A percentile compares a stretch with the other conserved stretches of the same genome.
phyloP scores from a whole-genome alignment of 1,140 invertebrate species.

The Polypedilum pembai region DNA sequence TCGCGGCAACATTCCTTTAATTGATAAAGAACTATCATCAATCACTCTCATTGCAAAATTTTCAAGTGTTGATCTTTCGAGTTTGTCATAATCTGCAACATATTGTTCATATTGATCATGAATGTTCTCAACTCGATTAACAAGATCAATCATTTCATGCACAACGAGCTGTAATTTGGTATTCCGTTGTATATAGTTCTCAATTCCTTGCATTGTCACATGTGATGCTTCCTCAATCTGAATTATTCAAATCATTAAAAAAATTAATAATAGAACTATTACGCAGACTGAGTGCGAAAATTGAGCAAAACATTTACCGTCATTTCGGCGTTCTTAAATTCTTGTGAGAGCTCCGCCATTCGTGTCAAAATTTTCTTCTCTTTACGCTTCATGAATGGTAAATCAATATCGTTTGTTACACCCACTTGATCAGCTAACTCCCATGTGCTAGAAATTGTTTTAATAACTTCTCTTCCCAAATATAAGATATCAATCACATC shows the following conservation, averaged over 20 bases:
- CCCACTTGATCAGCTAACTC: slow-evolving; percentile 51
- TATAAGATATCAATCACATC: slow-evolving; percentile 54
- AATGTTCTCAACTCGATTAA: slow-evolving; percentile 51
- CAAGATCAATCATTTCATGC: slow-evolving; percentile 50
- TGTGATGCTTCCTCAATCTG: slow-evolving; percentile 29
- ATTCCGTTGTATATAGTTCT: slow-evolving; percentile 40
- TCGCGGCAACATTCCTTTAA: slow-evolving; percentile 56
- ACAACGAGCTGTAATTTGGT: slow-evolving; percentile 49
- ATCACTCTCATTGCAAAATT: slow-evolving; percentile 60
- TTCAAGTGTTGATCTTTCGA: slow-evolving; percentile 56
- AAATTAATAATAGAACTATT: no score
- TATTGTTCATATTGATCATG: slow-evolving; percentile 52
- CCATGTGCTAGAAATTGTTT: slow-evolving; percentile 53
- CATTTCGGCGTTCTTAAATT: slow-evolving; percentile 42
- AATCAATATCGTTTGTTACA: slow-evolving; percentile 47
- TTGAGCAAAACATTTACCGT: slow-evolving; percentile 34
- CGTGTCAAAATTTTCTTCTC: slow-evolving; percentile 48
- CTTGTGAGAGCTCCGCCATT: slow-evolving; percentile 44
- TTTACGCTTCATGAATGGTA: slow-evolving; percentile 49
- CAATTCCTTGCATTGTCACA: slow-evolving; percentile 30
- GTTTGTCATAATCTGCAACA: slow-evolving; percentile 44
- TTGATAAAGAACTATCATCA: slow-evolving; percentile 52
- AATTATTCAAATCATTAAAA: no score
- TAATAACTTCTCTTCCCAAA: slow-evolving; percentile 52
- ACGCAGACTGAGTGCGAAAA: not conserved